A percentile compares a stretch with the other conserved stretches of the same genome.
phyloP scores from a whole-genome alignment of 92 coral and sea anemone species.

The Porites divaricata region DNA sequence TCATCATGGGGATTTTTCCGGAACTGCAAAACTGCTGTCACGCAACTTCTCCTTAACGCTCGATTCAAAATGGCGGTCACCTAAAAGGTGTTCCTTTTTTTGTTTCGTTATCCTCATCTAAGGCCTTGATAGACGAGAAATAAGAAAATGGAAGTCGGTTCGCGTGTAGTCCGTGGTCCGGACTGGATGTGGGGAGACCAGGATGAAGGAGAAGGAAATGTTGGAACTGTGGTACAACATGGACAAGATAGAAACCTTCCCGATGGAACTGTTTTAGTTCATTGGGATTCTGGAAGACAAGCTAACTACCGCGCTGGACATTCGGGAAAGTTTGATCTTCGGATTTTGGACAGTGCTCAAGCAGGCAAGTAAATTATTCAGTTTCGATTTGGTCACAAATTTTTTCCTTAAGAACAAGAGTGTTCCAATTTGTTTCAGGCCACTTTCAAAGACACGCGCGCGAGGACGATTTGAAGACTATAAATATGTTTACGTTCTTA shows the following conservation, averaged over 20 bases:
- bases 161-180: constrained; percentile 88
- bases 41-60: not conserved
- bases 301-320: constrained; percentile 75
- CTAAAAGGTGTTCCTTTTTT: not conserved
- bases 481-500: too few relatives aligned
- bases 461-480: too few relatives aligned
- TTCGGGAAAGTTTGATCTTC: constrained; percentile 66
- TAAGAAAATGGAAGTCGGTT: constrained; percentile 53
- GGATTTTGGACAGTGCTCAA: constrained; percentile 69
- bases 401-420: not conserved
- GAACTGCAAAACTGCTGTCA: constrained; percentile 7
- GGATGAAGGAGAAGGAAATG: constrained; percentile 84
- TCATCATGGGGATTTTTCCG: constrained; percentile 27
- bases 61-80: constrained; percentile 3
- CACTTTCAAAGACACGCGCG: too few relatives aligned
- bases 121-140: not conserved
- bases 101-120: not conserved
- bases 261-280: constrained; percentile 62
- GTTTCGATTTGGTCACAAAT: not conserved
- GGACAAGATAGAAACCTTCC: constrained; percentile 46
- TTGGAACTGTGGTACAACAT: constrained; percentile 78
- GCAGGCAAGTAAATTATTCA: constrained; percentile 58
- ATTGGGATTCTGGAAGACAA: constrained; percentile 77
- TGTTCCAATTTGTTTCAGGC: too few relatives aligned
- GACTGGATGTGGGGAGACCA: constrained; percentile 86